Evolutionary conservation across 2,888 invertebrate genomes (phyloP).

Genomic region (Eristalinus aeneus): DNA sequence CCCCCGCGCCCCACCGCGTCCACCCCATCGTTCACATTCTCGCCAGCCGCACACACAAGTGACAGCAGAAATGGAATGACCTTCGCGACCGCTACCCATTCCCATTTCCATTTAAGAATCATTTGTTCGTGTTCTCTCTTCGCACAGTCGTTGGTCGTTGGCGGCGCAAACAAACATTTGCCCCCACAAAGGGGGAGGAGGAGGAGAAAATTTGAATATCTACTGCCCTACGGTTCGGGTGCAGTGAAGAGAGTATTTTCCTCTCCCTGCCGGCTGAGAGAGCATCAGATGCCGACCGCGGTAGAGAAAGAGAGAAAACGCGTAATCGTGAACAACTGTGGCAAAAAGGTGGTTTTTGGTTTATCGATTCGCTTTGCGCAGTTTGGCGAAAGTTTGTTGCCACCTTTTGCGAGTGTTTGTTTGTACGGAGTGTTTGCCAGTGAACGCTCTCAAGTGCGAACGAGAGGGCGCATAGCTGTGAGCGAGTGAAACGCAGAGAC

Average conservation of each 20-base stretch:
- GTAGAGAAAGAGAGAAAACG: not conserved
- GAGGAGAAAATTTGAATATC: not conserved
- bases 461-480: not conserved
- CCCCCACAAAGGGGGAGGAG: not conserved
- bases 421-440: conserved; percentile 57
- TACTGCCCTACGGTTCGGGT: conserved; percentile 8
- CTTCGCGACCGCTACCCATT: conserved; percentile 67
- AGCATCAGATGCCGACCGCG: not conserved
- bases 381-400: conserved; percentile 67
- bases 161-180: conserved; percentile 61
- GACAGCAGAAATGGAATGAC: conserved; percentile 55
- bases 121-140: not conserved
- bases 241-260: conserved; percentile 31
- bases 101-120: conserved; percentile 17
- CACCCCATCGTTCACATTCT: not conserved
- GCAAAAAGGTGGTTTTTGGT: conserved; percentile 54
- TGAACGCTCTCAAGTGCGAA: conserved; percentile 28
- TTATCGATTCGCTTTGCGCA: conserved; percentile 70
- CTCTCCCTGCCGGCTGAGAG: not conserved
- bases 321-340: conserved; percentile 33
- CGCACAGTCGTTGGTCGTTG: not conserved
- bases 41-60: not conserved
- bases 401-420: conserved; percentile 60
- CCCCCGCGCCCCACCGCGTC: not conserved
- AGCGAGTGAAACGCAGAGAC: not conserved